These are phyloP conservation scores for Tetramorium bicarinatum DNA, from an alignment of 2,888 invertebrate species.

Conservation along the genomic window DNA sequence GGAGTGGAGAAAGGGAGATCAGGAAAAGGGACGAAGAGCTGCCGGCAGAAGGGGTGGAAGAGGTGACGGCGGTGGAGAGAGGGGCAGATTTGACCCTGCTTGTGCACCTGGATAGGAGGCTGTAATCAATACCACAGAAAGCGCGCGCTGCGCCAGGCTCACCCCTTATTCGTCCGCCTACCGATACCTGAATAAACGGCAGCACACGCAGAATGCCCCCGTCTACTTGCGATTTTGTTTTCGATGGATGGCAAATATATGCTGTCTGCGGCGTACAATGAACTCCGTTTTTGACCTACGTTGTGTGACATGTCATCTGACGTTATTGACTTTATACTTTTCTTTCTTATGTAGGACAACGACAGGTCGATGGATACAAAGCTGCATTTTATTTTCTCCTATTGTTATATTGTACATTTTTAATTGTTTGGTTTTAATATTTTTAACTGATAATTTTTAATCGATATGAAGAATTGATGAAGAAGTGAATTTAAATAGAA, in stretches of 20 bases:
- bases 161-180: slow-evolving; percentile 73
- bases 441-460: neutral
- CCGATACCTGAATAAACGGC: slow-evolving; percentile 76
- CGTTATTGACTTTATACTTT: neutral
- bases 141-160: slow-evolving; percentile 80
- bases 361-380: neutral
- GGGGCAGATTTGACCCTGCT: slow-evolving; percentile 83
- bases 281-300: neutral
- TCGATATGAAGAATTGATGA: neutral
- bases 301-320: neutral
- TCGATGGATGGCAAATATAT: neutral
- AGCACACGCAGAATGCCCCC: slow-evolving; percentile 29
- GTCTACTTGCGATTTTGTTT: slow-evolving; percentile 26
- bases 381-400: neutral
- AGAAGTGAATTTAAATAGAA: neutral
- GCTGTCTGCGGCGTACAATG: neutral
- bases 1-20: slow-evolving; percentile 38
- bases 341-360: neutral
- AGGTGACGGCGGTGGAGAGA: slow-evolving; percentile 65
- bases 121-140: slow-evolving; percentile 85
- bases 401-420: neutral
- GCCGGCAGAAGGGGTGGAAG: slow-evolving; percentile 58
- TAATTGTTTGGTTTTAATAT: neutral
- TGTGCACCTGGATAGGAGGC: slow-evolving; percentile 85
- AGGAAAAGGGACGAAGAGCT: slow-evolving; percentile 49